A percentile compares a stretch with the other conserved stretches of the same genome.
Evolutionary conservation across 2,888 invertebrate species (phyloP).

Genomic region (Noctua pronuba): DNA sequence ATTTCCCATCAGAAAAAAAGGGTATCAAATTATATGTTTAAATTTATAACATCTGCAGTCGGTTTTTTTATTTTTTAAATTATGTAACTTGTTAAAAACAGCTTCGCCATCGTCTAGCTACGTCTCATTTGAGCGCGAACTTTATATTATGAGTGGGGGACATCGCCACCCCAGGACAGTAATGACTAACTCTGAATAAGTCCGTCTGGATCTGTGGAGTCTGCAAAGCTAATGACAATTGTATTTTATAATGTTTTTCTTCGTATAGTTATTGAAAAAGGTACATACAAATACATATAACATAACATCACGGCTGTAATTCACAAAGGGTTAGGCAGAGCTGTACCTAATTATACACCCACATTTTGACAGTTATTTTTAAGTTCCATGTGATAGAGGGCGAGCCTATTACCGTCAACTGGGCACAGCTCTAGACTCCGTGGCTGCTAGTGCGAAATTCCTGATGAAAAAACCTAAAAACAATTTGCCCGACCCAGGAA

Average conservation of each 20-base stretch:
- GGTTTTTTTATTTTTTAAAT: too few relatives aligned
- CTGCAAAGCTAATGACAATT: slow-evolving; percentile 9
- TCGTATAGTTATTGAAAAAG: background rate
- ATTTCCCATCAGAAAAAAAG: too few relatives aligned
- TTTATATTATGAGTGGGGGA: background rate
- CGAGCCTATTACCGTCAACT: background rate
- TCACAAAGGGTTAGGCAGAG: too few relatives aligned
- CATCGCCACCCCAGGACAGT: slow-evolving; percentile 12
- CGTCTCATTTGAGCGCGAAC: background rate
- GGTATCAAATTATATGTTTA: too few relatives aligned
- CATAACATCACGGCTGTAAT: background rate
- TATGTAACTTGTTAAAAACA: too few relatives aligned
- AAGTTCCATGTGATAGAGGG: background rate
- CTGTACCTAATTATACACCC: background rate
- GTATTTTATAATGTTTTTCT: background rate
- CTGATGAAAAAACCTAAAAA: background rate
- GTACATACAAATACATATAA: too few relatives aligned
- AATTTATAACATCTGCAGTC: too few relatives aligned
- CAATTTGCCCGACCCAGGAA: background rate
- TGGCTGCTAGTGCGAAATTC: background rate
- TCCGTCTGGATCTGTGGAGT: slow-evolving; percentile 25
- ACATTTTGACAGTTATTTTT: background rate
- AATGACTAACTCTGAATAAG: background rate
- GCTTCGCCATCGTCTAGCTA: background rate
- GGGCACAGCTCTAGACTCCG: background rate